A percentile compares a stretch with the other conserved stretches of the same genome.
Conservation (phyloP, 1,140 invertebrate species). For the Chironomus tepperi region DNA sequence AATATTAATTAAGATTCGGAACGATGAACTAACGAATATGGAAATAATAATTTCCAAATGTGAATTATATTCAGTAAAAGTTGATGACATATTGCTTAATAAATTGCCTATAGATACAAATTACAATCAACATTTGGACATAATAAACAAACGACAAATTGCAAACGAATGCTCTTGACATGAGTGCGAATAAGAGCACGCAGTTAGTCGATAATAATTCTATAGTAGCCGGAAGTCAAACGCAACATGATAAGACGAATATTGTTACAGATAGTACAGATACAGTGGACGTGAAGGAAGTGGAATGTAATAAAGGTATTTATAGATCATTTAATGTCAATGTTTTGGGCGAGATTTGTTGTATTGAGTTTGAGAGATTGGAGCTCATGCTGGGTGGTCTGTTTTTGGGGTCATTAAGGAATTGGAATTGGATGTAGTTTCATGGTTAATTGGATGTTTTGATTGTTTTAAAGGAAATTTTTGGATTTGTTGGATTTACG, state of each 20-base stretch:
- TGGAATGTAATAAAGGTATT: too few species aligned
- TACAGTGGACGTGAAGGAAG: too few species aligned
- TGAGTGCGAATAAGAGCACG: not conserved
- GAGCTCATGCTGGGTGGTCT: too few species aligned
- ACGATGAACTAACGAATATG: not conserved
- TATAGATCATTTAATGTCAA: too few species aligned
- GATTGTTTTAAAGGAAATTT: too few species aligned
- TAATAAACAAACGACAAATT: conserved; percentile 16
- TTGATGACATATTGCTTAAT: not conserved
- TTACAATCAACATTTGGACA: not conserved
- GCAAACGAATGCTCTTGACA: conserved; percentile 4
- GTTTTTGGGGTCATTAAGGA: too few species aligned
- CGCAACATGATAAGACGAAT: not conserved
- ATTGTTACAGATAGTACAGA: not conserved
- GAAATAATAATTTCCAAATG: not conserved
- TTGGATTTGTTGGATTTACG: too few species aligned
- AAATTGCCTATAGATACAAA: not conserved
- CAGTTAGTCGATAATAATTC: conserved; percentile 11
- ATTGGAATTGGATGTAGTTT: too few species aligned
- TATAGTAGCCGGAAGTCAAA: not conserved
- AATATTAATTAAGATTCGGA: too few species aligned
- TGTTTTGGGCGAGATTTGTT: too few species aligned
- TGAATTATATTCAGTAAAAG: conserved; percentile 4
- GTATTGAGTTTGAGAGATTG: too few species aligned
- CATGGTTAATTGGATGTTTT: too few species aligned